Evolutionary conservation across 2,797 vertebrate species (phyloP), one percentile per base, ranked within the genome.

Genomic region (Sarcophilus harrisii): DNA sequence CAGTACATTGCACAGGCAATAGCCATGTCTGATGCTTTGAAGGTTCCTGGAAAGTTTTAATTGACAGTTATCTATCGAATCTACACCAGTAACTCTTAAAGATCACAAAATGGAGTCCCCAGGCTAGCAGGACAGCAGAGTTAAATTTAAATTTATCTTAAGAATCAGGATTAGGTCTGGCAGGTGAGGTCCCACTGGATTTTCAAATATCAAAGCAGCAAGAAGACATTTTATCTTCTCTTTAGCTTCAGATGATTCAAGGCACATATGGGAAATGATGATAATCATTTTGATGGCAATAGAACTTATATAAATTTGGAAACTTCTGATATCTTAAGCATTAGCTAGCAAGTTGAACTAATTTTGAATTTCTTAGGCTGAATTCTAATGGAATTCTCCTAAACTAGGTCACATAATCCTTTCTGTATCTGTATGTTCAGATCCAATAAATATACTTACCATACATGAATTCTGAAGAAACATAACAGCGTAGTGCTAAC

Each of bases 61-160:
- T 94, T 97, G 96, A 94, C 60, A 98, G 87, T 24, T 95, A 97
- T 97, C 94, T 91, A 89, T 95, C 59, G 45, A 96, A 5, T 81
- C 29, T 58, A 32, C 57, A 97, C 11, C 24, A 16, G 27, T 93
- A 32, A 95, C 92, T 95, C 92, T 94, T 98, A 95, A 96, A 96
- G 96, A 96, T 97, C 92, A 93, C 0, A 6, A 90, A 81, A n/a
- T 91, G 45, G 58, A 97, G 59, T 96, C 96, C 54, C 96, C 94
- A 90, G 52, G 29, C 60, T 96, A 95, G 45, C 18, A 66, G 21
- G 96, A 91, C 24, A 93, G 1, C 89, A 92, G 58, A 95, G 14
- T 91, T 97, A 97, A 97, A 96, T 91, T 96, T 94, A 91, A 97
- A 97, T 97, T 96, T 97, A 94, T 29, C 18, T 96, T 96, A 95